These are phyloP conservation scores for Busseola fusca DNA, from an alignment of 2,888 invertebrate species.

Conservation along the genomic window DNA sequence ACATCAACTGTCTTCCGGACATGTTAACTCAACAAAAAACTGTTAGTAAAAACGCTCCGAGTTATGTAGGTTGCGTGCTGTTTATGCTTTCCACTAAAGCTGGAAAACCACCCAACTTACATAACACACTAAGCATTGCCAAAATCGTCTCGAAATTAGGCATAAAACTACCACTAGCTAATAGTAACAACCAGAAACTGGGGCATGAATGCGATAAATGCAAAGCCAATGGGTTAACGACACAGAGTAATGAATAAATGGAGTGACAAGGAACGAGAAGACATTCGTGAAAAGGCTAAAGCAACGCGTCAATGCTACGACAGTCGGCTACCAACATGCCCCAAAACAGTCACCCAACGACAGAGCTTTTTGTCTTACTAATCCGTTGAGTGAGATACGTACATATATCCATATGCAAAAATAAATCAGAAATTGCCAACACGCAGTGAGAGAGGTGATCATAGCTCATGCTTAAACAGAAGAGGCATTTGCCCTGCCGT, in stretches of 20 bases:
- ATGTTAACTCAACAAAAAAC: too few species aligned
- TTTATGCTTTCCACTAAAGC: not conserved
- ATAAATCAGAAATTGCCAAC: not conserved
- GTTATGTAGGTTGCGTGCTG: not conserved
- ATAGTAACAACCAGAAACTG: constrained; percentile 35
- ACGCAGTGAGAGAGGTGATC: not conserved
- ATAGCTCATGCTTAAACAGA: not conserved
- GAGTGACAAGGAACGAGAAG: constrained; percentile 7
- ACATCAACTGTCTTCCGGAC: too few species aligned
- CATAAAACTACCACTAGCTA: constrained; percentile 21
- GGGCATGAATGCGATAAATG: constrained; percentile 40
- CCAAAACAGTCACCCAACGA: not conserved
- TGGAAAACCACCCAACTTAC: not conserved
- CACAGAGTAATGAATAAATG: constrained; percentile 17
- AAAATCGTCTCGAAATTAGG: constrained; percentile 31
- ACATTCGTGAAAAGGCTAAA: not conserved
- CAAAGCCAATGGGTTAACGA: constrained; percentile 49
- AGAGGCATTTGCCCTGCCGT: not conserved
- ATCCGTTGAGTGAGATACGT: not conserved
- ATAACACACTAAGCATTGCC: constrained; percentile 21
- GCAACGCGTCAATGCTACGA: not conserved
- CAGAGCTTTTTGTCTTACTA: not conserved
- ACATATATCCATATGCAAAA: not conserved
- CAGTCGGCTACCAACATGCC: not conserved
- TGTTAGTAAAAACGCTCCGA: not conserved